Percentiles rank a stretch among this genome's conserved stretches.
phyloP scores from a whole-genome alignment of 2,113 vertebrate genomes.

The Eleginops maclovinus region DNA sequence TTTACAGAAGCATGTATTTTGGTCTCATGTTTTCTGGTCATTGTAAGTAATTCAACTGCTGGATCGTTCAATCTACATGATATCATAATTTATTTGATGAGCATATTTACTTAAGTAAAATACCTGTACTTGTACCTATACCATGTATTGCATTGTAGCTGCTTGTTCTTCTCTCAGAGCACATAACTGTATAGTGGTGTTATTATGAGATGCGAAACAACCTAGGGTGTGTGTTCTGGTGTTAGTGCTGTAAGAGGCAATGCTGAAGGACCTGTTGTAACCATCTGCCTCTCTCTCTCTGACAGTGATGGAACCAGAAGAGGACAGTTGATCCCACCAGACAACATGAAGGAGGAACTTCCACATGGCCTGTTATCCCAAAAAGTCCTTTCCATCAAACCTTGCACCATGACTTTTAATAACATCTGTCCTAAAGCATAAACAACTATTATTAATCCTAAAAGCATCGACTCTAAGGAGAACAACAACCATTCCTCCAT shows the following conservation, averaged over 20 bases:
- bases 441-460: background rate
- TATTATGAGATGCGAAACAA: background rate
- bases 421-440: conserved; percentile 41
- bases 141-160: background rate
- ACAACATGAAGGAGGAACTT: conserved; percentile 80
- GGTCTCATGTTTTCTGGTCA: too few relatives aligned
- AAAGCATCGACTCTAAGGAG: conserved; percentile 8
- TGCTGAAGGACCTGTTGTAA: conserved; percentile 30
- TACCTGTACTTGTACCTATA: too few relatives aligned
- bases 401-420: conserved; percentile 52
- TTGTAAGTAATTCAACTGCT: too few relatives aligned
- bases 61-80: too few relatives aligned
- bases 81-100: too few relatives aligned
- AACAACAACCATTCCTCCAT: conserved; percentile 37
- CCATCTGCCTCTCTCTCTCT: conserved; percentile 48
- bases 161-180: background rate
- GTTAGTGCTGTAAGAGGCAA: background rate
- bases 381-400: conserved; percentile 66
- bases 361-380: conserved; percentile 46
- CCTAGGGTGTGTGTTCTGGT: background rate
- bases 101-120: too few relatives aligned
- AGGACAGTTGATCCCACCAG: conserved; percentile 58
- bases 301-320: conserved; percentile 72
- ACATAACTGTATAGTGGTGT: background rate
- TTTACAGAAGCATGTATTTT: too few relatives aligned